A percentile compares a stretch with the other conserved stretches of the same genome.
These are phyloP conservation scores for Ficedula albicollis DNA, from an alignment of 2,797 vertebrate genomes.

Conservation along the genomic window DNA sequence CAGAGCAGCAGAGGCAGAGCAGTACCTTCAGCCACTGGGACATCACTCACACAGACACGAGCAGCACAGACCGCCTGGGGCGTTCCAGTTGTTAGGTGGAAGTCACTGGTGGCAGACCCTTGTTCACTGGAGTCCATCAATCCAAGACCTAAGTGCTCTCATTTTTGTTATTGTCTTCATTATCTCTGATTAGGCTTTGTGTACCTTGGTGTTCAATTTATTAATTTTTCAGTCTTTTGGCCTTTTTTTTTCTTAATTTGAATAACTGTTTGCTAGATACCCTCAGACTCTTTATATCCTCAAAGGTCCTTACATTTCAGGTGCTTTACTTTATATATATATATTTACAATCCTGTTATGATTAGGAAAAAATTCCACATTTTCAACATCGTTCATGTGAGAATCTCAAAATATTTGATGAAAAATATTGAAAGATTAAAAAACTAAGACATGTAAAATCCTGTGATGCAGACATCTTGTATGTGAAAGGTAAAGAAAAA, in stretches of 20 bases:
- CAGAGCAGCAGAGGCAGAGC: not conserved
- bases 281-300: not conserved
- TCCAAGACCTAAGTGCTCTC: not conserved
- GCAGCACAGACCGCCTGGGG: not conserved
- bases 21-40: not conserved
- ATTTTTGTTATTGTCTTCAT: not conserved
- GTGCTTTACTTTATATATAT: not conserved
- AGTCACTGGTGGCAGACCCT: not conserved
- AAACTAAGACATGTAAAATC: not conserved
- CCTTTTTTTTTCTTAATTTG: not conserved
- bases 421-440: not conserved
- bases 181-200: not conserved
- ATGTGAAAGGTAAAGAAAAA: not conserved
- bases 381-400: not conserved
- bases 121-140: not conserved
- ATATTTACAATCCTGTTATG: not conserved
- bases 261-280: not conserved
- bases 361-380: not conserved
- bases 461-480: accelerated
- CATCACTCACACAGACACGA: not conserved
- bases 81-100: not conserved
- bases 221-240: not conserved
- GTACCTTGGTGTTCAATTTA: not conserved
- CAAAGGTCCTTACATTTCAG: not conserved
- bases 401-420: not conserved